A percentile compares a stretch with the other conserved stretches of the same genome.
phyloP scores from a whole-genome alignment of 1,140 invertebrate species.

The Aphelenchoides fujianensis region DNA sequence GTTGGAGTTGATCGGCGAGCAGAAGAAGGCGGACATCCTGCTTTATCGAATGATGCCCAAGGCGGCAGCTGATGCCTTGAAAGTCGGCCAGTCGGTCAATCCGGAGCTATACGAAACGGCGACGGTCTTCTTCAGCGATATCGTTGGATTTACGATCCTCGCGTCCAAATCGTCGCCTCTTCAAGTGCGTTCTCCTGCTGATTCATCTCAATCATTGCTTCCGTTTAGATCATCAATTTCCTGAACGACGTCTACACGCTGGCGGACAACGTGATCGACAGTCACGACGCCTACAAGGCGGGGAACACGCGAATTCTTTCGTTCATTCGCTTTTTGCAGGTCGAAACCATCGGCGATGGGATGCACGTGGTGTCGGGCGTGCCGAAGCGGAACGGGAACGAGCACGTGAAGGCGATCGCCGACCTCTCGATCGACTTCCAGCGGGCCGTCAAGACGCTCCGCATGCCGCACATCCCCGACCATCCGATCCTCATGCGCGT shows the following conservation, averaged over 20 bases:
- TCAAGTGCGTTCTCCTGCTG: too few species aligned
- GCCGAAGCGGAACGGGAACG: conserved; percentile 70
- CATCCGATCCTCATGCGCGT: conserved; percentile 68
- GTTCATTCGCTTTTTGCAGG: conserved; percentile 87
- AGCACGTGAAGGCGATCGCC: conserved; percentile 76
- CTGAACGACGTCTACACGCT: conserved; percentile 75
- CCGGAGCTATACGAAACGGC: conserved; percentile 87
- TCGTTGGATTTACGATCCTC: conserved; percentile 89
- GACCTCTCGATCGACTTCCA: conserved; percentile 24
- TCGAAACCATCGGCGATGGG: conserved; percentile 64
- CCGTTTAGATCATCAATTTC: conserved; percentile 71
- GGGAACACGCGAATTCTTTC: conserved; percentile 8
- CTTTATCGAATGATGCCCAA: conserved; percentile 69
- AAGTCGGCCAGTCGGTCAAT: conserved; percentile 79
- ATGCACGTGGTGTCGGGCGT: conserved; percentile 69
- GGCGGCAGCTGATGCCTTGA: conserved; percentile 81
- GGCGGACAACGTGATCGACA: conserved; percentile 73
- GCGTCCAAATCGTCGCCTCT: conserved; percentile 70
- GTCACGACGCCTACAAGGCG: conserved; percentile 74
- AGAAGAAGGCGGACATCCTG: conserved; percentile 20
- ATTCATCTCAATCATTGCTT: too few species aligned
- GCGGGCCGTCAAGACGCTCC: conserved; percentile 9
- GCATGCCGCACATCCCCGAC: conserved; percentile 23
- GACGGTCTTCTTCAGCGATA: conserved; percentile 71
- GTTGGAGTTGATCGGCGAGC: conserved; percentile 19